Conservation (phyloP, 2,797 vertebrate genomes). For the Manis pentadactyla region DNA sequence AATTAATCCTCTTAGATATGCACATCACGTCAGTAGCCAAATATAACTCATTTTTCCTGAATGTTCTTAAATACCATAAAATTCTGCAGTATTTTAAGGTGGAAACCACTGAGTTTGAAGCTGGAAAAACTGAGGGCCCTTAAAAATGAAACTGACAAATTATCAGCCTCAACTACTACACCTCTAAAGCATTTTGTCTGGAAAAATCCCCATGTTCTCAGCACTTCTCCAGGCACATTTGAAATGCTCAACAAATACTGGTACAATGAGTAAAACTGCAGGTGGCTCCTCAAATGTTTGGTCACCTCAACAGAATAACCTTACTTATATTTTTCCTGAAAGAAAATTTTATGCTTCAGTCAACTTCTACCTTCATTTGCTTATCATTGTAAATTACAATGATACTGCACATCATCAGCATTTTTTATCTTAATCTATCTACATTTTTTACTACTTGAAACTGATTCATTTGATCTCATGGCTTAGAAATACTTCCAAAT, state of each 20-base stretch:
- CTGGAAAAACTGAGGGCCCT: not conserved
- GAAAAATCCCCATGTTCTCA: not conserved
- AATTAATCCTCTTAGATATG: not conserved
- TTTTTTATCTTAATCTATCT: not conserved
- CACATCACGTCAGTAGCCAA: not conserved
- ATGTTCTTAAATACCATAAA: slow-evolving; percentile 14
- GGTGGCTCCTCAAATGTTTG: not conserved
- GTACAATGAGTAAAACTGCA: not conserved
- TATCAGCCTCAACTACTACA: not conserved
- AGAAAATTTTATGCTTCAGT: not conserved
- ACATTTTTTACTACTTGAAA: not conserved
- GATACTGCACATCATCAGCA: not conserved
- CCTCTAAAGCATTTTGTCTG: not conserved
- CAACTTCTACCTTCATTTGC: not conserved
- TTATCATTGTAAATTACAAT: not conserved
- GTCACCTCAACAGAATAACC: not conserved
- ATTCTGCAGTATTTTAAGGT: not conserved
- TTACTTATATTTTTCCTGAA: not conserved
- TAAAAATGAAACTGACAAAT: not conserved
- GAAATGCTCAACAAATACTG: not conserved
- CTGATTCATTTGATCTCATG: not conserved
- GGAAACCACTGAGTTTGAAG: not conserved
- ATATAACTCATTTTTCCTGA: not conserved
- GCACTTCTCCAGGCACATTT: not conserved
- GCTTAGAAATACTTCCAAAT: slow-evolving; percentile 4